Evolutionary conservation across 2,113 vertebrate species (phyloP).

Genomic region (Trogon melanurus): DNA sequence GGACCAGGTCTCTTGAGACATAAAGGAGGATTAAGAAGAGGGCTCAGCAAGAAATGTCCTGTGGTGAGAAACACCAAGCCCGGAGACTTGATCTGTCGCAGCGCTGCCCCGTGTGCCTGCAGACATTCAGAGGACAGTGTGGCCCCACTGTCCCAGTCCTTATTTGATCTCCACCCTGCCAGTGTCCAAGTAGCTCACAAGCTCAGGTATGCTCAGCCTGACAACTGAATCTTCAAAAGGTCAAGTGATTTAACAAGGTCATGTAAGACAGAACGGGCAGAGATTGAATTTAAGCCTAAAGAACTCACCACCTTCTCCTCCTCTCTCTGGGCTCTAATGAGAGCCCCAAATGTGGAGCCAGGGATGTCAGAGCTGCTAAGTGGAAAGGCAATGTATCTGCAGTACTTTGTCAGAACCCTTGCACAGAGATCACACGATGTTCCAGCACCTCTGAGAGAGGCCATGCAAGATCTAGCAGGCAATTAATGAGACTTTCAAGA

Average conservation of each 20-base stretch:
- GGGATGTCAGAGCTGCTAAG: neutral
- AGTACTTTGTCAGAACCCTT: neutral
- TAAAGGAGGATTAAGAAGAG: neutral
- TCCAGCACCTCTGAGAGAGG: neutral
- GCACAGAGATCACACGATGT: neutral
- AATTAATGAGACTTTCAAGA: neutral
- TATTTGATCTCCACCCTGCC: neutral
- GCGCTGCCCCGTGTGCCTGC: neutral
- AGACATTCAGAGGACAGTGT: neutral
- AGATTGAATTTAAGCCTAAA: neutral
- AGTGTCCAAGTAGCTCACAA: neutral
- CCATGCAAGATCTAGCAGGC: neutral
- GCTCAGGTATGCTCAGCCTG: neutral
- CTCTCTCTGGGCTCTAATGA: neutral
- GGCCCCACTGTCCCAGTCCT: neutral
- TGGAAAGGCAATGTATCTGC: accelerated
- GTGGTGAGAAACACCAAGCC: neutral
- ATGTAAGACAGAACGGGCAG: neutral
- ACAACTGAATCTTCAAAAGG: neutral
- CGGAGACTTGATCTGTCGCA: neutral
- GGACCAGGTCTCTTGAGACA: neutral
- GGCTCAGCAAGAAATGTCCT: neutral
- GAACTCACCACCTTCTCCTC: neutral
- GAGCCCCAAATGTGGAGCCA: neutral
- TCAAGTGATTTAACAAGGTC: neutral